Conservation (phyloP, 2,113 vertebrate species). For the Aphyosemion australe region DNA sequence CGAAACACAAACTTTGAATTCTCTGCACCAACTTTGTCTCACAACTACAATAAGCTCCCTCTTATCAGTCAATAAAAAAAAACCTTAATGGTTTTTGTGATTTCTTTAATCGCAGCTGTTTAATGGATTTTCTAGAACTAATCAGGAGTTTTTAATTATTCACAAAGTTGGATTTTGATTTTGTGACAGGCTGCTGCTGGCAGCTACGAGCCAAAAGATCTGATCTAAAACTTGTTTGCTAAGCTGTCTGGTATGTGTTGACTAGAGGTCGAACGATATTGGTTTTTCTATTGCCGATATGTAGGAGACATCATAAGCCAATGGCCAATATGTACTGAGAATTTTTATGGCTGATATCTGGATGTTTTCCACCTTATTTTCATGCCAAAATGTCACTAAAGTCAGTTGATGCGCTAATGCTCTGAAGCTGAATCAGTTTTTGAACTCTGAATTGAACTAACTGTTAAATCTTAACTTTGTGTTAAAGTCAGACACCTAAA, state of each 20-base stretch:
- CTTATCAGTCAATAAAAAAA: background rate
- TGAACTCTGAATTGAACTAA: too few species aligned
- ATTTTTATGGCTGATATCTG: too few species aligned
- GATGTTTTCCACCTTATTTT: too few species aligned
- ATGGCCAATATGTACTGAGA: too few species aligned
- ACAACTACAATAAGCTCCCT: background rate
- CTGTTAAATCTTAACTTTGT: too few species aligned
- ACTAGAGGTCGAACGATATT: too few species aligned
- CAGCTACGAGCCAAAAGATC: background rate
- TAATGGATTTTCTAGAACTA: background rate
- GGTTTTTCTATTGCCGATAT: too few species aligned
- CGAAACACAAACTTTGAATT: background rate
- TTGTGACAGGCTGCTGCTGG: background rate
- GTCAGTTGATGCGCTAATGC: too few species aligned
- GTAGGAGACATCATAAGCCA: too few species aligned
- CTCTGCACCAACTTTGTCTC: background rate
- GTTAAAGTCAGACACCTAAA: too few species aligned
- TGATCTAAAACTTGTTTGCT: background rate
- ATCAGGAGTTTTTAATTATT: background rate
- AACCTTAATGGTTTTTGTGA: background rate
- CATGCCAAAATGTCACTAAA: too few species aligned
- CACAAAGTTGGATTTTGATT: background rate
- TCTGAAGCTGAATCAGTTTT: too few species aligned
- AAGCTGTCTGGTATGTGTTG: background rate
- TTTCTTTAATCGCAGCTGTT: background rate